These are phyloP conservation scores for Smittia sp. DNA, from an alignment of 2,888 invertebrate species.

Conservation along the genomic window DNA sequence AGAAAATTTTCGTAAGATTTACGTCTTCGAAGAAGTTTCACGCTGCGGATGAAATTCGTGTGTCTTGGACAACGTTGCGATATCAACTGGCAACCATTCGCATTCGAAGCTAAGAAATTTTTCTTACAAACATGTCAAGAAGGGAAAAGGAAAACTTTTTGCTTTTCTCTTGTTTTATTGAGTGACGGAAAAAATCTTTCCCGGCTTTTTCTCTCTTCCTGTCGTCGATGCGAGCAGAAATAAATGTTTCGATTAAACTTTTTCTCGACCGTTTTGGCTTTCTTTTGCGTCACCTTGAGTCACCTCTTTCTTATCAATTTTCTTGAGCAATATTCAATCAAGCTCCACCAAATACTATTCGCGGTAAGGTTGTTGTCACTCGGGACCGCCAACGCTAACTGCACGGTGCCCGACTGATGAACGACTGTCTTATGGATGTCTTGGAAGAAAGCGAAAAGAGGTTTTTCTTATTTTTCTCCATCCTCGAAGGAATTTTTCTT, in stretches of 20 bases:
- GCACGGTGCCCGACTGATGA: slow-evolving; percentile 24
- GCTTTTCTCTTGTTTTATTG: not conserved
- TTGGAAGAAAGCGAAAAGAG: not conserved
- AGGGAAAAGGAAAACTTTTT: not conserved
- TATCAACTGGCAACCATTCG: slow-evolving; percentile 23
- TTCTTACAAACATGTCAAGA: not conserved
- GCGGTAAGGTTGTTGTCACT: slow-evolving; percentile 23
- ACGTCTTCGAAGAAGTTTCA: not conserved
- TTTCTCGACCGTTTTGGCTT: not conserved
- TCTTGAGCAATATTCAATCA: too few species aligned
- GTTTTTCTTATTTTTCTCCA: too few species aligned
- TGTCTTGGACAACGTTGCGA: slow-evolving; percentile 23
- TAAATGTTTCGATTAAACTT: not conserved
- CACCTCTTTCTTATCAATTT: too few species aligned
- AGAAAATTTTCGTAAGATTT: not conserved
- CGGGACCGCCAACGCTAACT: slow-evolving; percentile 32
- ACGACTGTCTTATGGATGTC: slow-evolving; percentile 28
- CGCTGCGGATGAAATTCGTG: not conserved
- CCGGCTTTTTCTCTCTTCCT: not conserved
- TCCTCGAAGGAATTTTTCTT: slow-evolving; percentile 22
- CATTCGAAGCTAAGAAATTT: not conserved
- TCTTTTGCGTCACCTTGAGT: not conserved
- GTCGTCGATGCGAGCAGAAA: not conserved
- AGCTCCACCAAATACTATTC: too few species aligned
- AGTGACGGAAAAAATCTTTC: not conserved